Evolutionary conservation across 2,113 vertebrate species (phyloP).

Genomic region (Maylandia zebra): DNA sequence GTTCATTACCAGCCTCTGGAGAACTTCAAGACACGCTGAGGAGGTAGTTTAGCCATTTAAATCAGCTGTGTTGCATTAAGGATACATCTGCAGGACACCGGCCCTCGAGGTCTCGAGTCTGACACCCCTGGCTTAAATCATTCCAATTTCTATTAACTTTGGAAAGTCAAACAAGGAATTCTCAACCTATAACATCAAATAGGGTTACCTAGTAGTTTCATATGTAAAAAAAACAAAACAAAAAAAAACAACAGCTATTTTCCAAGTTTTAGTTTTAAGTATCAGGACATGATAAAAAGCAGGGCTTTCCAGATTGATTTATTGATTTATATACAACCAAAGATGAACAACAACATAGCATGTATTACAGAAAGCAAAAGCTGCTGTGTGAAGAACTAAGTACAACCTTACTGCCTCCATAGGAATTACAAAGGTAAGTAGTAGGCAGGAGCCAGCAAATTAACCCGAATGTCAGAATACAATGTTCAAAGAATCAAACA

Average conservation of each 20-base stretch:
- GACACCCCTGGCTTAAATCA: background rate
- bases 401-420: background rate
- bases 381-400: background rate
- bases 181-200: background rate
- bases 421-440: background rate
- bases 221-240: background rate
- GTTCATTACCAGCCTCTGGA: background rate
- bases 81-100: background rate
- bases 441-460: background rate
- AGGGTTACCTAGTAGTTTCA: background rate
- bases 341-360: background rate
- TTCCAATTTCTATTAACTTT: background rate
- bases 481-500: background rate
- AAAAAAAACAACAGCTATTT: accelerated
- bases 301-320: background rate
- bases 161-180: background rate
- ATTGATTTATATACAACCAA: background rate
- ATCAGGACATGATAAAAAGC: background rate
- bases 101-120: background rate
- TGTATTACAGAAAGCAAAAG: background rate
- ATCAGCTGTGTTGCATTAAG: background rate
- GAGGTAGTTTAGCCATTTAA: background rate
- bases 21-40: background rate
- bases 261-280: background rate
- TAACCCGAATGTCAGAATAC: background rate